These are phyloP conservation scores for Drosophila seguyi DNA, from an alignment of 1,140 invertebrate species.

Conservation along the genomic window DNA sequence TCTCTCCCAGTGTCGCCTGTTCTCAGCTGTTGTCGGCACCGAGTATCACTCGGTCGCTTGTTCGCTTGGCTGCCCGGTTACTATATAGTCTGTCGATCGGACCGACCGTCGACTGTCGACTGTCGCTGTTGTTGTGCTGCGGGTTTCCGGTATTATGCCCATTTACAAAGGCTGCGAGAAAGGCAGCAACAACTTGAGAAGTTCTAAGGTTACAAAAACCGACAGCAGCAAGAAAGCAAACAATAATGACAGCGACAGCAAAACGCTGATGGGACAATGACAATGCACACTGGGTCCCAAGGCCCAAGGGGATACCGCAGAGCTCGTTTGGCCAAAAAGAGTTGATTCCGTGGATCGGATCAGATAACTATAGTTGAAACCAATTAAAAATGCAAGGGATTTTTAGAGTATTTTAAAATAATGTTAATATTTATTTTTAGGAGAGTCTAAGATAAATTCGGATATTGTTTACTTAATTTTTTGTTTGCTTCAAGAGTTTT, in stretches of 20 bases:
- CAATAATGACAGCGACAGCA: conserved; percentile 72
- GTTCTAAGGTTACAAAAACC: conserved; percentile 78
- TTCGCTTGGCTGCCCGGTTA: conserved; percentile 45
- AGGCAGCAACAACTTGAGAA: conserved; percentile 70
- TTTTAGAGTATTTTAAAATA: neutral
- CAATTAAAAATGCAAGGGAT: neutral
- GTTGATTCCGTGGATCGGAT: conserved; percentile 9
- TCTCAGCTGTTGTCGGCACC: conserved; percentile 56
- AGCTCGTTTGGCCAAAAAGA: conserved; percentile 12
- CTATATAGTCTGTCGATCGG: conserved; percentile 47
- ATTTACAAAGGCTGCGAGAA: conserved; percentile 74
- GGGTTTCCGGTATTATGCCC: conserved; percentile 80
- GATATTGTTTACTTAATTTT: neutral
- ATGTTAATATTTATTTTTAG: no score
- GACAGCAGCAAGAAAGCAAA: conserved; percentile 67
- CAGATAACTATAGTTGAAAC: neutral
- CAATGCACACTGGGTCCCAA: conserved; percentile 38
- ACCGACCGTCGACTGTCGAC: conserved; percentile 27
- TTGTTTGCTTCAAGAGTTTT: neutral
- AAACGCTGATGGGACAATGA: conserved; percentile 55
- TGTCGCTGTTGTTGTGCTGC: conserved; percentile 51
- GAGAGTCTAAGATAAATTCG: neutral
- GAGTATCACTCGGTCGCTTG: conserved; percentile 52
- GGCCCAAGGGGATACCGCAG: neutral
- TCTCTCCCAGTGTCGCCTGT: conserved; percentile 12